These are phyloP conservation scores for Alexandromys fortis DNA, from an alignment of 2,113 vertebrate species.

Conservation along the genomic window DNA sequence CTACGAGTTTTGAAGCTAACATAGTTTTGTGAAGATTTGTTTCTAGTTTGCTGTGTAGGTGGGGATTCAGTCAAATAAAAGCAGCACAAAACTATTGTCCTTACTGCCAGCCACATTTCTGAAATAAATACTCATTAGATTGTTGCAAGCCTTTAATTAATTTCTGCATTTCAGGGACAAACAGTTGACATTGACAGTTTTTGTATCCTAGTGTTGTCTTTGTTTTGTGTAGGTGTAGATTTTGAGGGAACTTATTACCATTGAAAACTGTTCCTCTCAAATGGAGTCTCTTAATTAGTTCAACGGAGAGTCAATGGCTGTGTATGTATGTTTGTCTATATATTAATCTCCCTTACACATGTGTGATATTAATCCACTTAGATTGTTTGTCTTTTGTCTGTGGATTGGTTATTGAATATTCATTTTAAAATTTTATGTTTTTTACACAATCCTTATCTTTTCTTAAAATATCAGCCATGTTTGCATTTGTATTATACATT, in stretches of 20 bases:
- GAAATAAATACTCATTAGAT: conserved; percentile 17
- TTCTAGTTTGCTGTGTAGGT: neutral
- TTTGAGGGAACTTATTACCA: neutral
- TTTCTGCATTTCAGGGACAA: neutral
- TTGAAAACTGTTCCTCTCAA: neutral
- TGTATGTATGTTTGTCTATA: neutral
- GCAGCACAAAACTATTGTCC: neutral
- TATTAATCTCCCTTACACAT: neutral
- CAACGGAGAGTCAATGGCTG: neutral
- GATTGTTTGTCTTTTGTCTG: neutral
- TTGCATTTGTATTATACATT: conserved; percentile 1
- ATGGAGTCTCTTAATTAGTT: neutral
- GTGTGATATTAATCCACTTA: neutral
- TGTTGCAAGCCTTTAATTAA: conserved; percentile 21
- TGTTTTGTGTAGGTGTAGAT: neutral
- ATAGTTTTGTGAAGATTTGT: neutral
- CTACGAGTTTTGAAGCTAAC: neutral
- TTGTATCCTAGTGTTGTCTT: neutral
- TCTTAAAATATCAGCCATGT: neutral
- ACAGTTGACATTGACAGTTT: conserved; percentile 16
- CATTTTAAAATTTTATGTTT: conserved; percentile 57
- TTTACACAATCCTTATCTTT: conserved; percentile 21
- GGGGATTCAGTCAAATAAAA: neutral
- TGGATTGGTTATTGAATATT: neutral
- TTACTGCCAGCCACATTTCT: neutral